These are phyloP conservation scores for Baryphthengus martii DNA, from an alignment of 2,113 vertebrate genomes.

Conservation along the genomic window DNA sequence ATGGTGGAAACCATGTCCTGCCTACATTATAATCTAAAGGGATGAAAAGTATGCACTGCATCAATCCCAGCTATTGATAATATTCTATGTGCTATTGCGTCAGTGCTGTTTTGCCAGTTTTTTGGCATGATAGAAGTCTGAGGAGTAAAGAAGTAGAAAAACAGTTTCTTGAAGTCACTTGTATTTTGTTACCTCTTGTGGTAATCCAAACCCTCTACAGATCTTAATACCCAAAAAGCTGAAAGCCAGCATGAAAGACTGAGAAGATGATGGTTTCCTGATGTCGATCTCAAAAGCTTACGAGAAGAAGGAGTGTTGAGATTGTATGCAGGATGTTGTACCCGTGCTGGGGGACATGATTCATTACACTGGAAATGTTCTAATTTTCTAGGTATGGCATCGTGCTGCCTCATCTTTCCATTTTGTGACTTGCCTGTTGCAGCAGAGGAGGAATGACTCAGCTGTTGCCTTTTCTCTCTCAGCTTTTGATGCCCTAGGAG, in stretches of 20 bases:
- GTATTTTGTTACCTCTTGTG: background rate
- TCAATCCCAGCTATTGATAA: background rate
- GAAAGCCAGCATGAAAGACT: background rate
- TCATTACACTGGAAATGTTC: background rate
- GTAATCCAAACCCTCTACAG: background rate
- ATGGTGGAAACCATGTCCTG: background rate
- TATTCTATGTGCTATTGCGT: background rate
- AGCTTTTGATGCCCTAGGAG: background rate
- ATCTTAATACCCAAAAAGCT: background rate
- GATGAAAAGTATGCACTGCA: fast-evolving
- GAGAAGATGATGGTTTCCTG: background rate
- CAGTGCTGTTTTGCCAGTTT: background rate
- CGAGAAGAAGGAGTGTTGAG: background rate
- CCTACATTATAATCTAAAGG: background rate
- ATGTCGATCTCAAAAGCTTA: background rate
- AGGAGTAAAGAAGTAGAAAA: background rate
- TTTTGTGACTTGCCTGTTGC: background rate
- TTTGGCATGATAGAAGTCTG: background rate
- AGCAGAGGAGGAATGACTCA: slow-evolving; percentile 17
- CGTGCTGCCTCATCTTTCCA: background rate
- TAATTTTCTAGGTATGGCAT: background rate
- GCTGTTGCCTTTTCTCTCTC: background rate
- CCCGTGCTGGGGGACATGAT: background rate
- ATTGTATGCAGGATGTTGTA: background rate
- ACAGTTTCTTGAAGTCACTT: background rate